Base-by-base conservation (phyloP, 2,888 invertebrate genomes). In the Drosophila fungiperda region DNA sequence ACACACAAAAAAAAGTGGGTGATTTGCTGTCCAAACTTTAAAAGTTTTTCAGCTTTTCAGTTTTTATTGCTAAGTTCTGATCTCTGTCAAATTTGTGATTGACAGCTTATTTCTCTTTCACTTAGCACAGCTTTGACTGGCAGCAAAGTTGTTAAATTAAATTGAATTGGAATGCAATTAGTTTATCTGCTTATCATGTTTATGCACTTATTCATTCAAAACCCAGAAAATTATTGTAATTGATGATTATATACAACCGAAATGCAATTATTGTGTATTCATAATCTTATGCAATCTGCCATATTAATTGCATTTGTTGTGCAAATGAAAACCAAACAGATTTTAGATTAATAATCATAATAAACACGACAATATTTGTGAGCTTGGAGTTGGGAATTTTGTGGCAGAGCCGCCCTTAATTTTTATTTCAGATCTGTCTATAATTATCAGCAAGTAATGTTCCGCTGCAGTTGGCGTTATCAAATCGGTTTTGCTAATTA, bases 401-500 rank as follows among this genome's bases (percentile, higher is more conserved):
- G 15, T 35, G 20, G 12, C 11, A 36, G 53, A 53, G 35, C 9
- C 17, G 53, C 53, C 35, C 17, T 17, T 17, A 0, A 12, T 12
- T 48, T 48, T 12, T 12, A 15, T 15, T 12, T n/a, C 2, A 36
- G 23, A 36, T 54, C 17, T 5, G n/a, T n/a, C 9, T n/a, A 2
- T 5, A 1, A n/a, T 9, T n/a, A 17, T 17, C 38, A 38, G 17
- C 38, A 17, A 3, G 38, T 17, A 38, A 35, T 40, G 20, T 33
- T 49, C 9, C n/a, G 36, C 33, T 40, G 40, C 38, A 52, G 32
- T 60, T 52, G 48, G 35, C 26, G 32, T 32, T 15, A 54, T 54
- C 38, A 20, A 42, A 68, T 74, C 54, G 50, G n/a, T 42, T n/a
- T 54, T 23, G 67, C 32, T n/a, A 67, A 68, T 50, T 38, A 54